phyloP scores from a whole-genome alignment of 1,140 invertebrate species.

The Paramacrobiotus metropolitanus region DNA sequence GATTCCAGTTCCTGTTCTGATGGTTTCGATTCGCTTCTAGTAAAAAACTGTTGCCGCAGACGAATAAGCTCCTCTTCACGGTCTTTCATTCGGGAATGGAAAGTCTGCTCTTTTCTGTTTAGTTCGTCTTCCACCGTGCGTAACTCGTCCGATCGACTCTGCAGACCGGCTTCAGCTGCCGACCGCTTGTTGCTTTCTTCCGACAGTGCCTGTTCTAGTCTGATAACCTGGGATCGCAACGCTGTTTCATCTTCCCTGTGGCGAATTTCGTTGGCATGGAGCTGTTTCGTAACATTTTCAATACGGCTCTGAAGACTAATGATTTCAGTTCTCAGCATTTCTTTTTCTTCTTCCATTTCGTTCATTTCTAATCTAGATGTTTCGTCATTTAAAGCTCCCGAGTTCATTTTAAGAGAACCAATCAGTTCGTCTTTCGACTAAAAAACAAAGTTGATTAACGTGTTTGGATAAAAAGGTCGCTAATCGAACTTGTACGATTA shows the following conservation, averaged over 20 bases:
- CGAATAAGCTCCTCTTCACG: constrained; percentile 7
- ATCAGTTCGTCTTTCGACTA: constrained; percentile 33
- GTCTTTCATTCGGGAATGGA: constrained; percentile 3
- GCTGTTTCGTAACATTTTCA: constrained; percentile 29
- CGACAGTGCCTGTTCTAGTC: background rate
- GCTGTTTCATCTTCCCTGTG: background rate
- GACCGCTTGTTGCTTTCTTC: background rate
- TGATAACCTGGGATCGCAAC: background rate
- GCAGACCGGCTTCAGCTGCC: background rate
- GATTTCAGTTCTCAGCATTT: constrained; percentile 34
- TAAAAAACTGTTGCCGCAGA: background rate
- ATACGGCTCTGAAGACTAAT: constrained; percentile 29
- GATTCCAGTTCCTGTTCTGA: constrained; percentile 35
- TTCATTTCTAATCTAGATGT: constrained; percentile 21
- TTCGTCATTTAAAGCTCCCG: constrained; percentile 16
- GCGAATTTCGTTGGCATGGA: constrained; percentile 25
- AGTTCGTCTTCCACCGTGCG: background rate
- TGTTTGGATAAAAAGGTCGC: background rate
- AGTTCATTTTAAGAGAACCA: constrained; percentile 9
- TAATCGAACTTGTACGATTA: too few relatives aligned
- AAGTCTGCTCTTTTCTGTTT: background rate
- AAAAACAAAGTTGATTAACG: constrained; percentile 9
- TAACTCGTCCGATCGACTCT: background rate
- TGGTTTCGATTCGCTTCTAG: background rate
- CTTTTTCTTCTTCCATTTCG: constrained; percentile 33